phyloP scores from a whole-genome alignment of 2,888 invertebrate genomes.

The Drosophila koepferae region DNA sequence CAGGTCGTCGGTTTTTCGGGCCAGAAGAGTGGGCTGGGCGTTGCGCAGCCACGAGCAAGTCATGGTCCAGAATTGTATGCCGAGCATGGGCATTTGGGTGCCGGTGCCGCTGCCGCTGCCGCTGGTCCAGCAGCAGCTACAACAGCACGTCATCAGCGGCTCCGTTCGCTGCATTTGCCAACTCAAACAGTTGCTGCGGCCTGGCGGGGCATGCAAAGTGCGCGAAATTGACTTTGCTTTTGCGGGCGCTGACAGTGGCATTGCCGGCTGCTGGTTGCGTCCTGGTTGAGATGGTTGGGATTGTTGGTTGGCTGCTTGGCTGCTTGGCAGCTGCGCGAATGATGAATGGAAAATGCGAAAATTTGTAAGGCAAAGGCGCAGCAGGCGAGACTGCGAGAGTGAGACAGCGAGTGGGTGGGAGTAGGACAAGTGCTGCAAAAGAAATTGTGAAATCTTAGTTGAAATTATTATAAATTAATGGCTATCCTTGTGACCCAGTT shows the following conservation, averaged over 20 bases:
- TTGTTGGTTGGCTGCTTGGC: constrained; percentile 10
- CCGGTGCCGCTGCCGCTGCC: constrained; percentile 27
- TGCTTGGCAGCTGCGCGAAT: constrained; percentile 53
- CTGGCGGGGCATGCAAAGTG: constrained; percentile 71
- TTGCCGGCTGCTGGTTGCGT: constrained; percentile 47
- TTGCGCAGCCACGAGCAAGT: constrained; percentile 19
- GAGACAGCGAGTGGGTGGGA: neutral
- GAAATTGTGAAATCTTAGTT: constrained; percentile 81
- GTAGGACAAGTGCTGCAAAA: constrained; percentile 43
- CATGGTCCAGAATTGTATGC: constrained; percentile 28
- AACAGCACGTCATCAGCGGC: constrained; percentile 18
- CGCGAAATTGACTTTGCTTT: constrained; percentile 81
- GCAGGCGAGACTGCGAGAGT: neutral
- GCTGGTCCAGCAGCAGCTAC: constrained; percentile 30
- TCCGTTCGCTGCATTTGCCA: constrained; percentile 43
- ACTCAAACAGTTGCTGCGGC: constrained; percentile 56
- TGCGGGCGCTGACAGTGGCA: constrained; percentile 80
- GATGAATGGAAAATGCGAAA: constrained; percentile 79
- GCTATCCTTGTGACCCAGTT: constrained; percentile 79
- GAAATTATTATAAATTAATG: constrained; percentile 81
- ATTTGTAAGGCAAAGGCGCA: constrained; percentile 71
- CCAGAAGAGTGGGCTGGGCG: neutral
- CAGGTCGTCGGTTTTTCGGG: constrained; percentile 14
- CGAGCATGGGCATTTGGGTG: neutral
- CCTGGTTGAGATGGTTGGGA: constrained; percentile 28